phyloP scores from a whole-genome alignment of 2,797 vertebrate genomes.

The Calcarius lapponicus region DNA sequence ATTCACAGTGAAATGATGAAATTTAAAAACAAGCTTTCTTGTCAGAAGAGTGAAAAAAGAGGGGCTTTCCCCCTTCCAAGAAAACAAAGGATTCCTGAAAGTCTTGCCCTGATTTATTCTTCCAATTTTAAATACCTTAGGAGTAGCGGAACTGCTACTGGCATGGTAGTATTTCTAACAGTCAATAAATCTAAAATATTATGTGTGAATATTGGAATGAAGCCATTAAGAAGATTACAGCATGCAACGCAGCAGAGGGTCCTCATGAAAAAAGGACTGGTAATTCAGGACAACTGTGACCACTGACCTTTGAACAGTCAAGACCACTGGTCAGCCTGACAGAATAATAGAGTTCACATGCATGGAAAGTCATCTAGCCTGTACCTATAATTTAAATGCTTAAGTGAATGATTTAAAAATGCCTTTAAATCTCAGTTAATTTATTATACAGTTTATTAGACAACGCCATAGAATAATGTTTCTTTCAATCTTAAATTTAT shows the following conservation, averaged over 20 bases:
- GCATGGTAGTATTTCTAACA: conserved; percentile 93
- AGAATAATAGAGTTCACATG: conserved; percentile 88
- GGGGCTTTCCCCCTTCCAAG: conserved; percentile 45
- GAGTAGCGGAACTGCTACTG: conserved; percentile 90
- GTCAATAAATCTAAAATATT: conserved; percentile 99
- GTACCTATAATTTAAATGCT: conserved; percentile 78
- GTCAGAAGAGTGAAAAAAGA: conserved; percentile 71
- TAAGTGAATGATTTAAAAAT: conserved; percentile 61
- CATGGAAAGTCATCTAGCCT: conserved; percentile 75
- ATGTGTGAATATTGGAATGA: conserved; percentile 96
- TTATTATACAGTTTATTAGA: conserved; percentile 69
- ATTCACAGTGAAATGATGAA: conserved; percentile 72
- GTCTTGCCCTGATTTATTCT: conserved; percentile 85
- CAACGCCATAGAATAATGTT: conserved; percentile 28
- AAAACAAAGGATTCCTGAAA: conserved; percentile 80
- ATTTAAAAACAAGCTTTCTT: conserved; percentile 72
- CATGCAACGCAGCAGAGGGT: conserved; percentile 85
- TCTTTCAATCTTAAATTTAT: conserved; percentile 55
- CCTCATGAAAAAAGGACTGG: conserved; percentile 84
- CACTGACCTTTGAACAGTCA: conserved; percentile 89
- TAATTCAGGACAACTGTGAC: conserved; percentile 99
- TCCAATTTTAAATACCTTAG: conserved; percentile 87
- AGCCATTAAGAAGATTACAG: conserved; percentile 94
- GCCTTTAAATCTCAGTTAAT: conserved; percentile 67
- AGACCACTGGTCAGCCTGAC: conserved; percentile 86